These are phyloP conservation scores for Ornithorhynchus anatinus DNA, from an alignment of 2,113 vertebrate genomes.

Conservation along the genomic window DNA sequence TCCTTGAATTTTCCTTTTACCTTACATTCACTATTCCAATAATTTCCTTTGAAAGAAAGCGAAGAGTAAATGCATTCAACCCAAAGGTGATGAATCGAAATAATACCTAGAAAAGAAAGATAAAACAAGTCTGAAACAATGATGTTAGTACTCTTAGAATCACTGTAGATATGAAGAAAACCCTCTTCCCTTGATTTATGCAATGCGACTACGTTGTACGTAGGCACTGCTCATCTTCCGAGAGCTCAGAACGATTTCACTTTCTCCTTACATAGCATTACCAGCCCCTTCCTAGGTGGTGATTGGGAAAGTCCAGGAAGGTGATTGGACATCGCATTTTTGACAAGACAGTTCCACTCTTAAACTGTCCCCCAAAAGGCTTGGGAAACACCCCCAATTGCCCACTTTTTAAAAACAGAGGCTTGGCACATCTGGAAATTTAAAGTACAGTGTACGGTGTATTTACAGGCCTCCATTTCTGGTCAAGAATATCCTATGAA, in stretches of 20 bases:
- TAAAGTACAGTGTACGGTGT: too few relatives aligned
- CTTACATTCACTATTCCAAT: slow-evolving; percentile 93
- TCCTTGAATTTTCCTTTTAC: slow-evolving; percentile 75
- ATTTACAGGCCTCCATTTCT: too few relatives aligned
- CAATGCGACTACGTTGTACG: background rate
- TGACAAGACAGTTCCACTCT: too few relatives aligned
- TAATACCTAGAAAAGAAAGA: slow-evolving; percentile 77
- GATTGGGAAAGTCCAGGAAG: background rate
- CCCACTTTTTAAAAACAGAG: too few relatives aligned
- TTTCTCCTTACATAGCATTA: slow-evolving; percentile 5
- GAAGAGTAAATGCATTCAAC: slow-evolving; percentile 92
- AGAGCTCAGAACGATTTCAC: background rate
- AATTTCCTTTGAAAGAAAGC: slow-evolving; percentile 91
- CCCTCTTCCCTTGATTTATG: background rate
- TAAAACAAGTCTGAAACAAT: slow-evolving; percentile 21
- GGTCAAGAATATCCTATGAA: too few relatives aligned
- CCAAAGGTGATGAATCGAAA: slow-evolving; percentile 89
- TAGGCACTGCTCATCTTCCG: background rate
- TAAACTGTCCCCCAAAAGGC: too few relatives aligned
- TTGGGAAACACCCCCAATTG: too few relatives aligned
- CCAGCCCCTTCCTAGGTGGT: background rate
- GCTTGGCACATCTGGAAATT: too few relatives aligned
- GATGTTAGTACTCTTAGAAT: background rate
- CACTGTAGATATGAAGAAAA: background rate
- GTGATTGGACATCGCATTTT: background rate